phyloP scores from a whole-genome alignment of 2,113 vertebrate species.

The Platichthys flesus region DNA sequence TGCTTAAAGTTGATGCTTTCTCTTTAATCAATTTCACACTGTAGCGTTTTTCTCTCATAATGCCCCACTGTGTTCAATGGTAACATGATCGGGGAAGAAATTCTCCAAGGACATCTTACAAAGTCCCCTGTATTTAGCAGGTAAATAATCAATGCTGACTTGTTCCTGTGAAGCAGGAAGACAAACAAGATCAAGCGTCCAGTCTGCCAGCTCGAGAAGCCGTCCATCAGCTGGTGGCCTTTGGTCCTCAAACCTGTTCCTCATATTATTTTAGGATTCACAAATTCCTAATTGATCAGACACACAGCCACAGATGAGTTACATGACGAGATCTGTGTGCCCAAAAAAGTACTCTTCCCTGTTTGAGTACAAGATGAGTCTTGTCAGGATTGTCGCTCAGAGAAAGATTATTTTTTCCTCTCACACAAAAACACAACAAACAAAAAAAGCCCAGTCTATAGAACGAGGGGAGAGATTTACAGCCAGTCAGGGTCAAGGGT shows the following conservation, averaged over 20 bases:
- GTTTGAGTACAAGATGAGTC: conserved; percentile 47
- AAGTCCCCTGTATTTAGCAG: conserved; percentile 63
- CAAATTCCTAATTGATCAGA: not conserved
- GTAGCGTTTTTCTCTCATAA: conserved; percentile 19
- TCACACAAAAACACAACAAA: conserved; percentile 61
- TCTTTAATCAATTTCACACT: conserved; percentile 47
- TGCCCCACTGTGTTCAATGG: conserved; percentile 23
- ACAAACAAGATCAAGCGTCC: conserved; percentile 64
- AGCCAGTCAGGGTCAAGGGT: conserved; percentile 78
- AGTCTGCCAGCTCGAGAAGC: conserved; percentile 20
- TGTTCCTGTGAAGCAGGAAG: conserved; percentile 75
- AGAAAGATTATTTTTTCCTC: conserved; percentile 45
- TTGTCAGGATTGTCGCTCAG: conserved; percentile 35
- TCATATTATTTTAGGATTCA: conserved; percentile 42
- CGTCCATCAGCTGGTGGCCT: conserved; percentile 35
- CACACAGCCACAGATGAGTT: not conserved
- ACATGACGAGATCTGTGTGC: not conserved
- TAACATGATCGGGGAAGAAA: conserved; percentile 51
- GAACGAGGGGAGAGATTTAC: conserved; percentile 81
- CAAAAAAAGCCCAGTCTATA: conserved; percentile 55
- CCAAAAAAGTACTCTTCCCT: conserved; percentile 4
- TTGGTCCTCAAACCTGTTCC: not conserved
- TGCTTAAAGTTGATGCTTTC: conserved; percentile 33
- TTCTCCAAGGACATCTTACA: conserved; percentile 48
- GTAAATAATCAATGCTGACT: conserved; percentile 75